These are phyloP conservation scores for Darwinula stevensoni DNA, from an alignment of 2,888 invertebrate species.

Conservation along the genomic window DNA sequence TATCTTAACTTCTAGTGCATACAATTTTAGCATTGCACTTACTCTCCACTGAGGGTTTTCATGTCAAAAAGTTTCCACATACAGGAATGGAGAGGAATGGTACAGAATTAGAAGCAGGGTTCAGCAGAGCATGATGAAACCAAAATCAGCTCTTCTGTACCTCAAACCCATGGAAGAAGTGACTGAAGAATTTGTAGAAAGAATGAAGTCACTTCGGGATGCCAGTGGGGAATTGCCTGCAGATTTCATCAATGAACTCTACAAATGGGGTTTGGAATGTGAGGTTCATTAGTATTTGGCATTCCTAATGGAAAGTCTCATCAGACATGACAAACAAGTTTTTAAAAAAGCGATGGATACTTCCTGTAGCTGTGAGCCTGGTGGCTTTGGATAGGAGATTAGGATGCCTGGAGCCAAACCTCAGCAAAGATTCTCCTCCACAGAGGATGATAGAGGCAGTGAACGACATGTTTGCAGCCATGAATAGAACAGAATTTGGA, in stretches of 20 bases:
- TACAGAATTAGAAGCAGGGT: conserved; percentile 57
- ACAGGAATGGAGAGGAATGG: conserved; percentile 75
- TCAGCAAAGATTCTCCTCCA: conserved; percentile 12
- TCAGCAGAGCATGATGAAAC: conserved; percentile 59
- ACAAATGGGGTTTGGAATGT: conserved; percentile 1
- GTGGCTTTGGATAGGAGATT: conserved; percentile 16
- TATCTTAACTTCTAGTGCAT: no score
- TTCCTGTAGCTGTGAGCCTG: conserved; percentile 6
- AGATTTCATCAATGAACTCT: background rate
- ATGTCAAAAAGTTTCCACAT: conserved; percentile 12
- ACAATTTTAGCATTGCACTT: no score
- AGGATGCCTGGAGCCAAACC: conserved; percentile 13
- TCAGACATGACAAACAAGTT: no score
- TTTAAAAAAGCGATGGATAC: no score
- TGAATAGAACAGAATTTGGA: conserved; percentile 16
- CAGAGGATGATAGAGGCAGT: conserved; percentile 16
- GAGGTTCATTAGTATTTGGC: no score
- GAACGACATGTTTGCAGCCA: conserved; percentile 13
- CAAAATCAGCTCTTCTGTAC: conserved; percentile 23
- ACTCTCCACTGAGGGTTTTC: no score
- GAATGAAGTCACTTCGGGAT: conserved; percentile 7
- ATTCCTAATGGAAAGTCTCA: no score
- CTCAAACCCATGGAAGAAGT: conserved; percentile 15
- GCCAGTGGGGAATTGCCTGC: background rate
- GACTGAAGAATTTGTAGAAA: conserved; percentile 15